Evolutionary conservation across 2,888 invertebrate species (phyloP), one percentile per base, ranked within the genome.

Genomic region (Julus scandinavius): DNA sequence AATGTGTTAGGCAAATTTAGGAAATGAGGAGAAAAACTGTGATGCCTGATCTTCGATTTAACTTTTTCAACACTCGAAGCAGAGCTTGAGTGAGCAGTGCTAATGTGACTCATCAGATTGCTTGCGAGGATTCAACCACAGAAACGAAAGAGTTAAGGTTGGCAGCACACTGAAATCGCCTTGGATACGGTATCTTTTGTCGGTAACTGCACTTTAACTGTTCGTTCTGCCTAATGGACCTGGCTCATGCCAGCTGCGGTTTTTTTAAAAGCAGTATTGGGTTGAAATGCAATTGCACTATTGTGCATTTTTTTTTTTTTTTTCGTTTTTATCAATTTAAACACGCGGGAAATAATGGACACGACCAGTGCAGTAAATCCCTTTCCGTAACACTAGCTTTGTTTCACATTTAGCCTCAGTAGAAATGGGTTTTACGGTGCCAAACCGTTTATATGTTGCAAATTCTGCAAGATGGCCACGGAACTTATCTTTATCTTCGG

Each of bases 161-260:
- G 72, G 72, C 20, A 72, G 29, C 20, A 72, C 72, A 72, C 72
- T n/a, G 72, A 72, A 72, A 72, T 72, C 72, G 72, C 29, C 72
- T 72, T 72, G 29, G 72, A 72, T 72, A 72, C 72, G 72, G 72
- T 72, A 72, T n/a, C 72, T 72, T 72, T 72, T 72, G 29, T 72
- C 72, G 72, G 72, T 72, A 20, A n/a, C 29, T 72, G 72, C 72
- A 20, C 72, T n/a, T 72, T 72, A 72, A 72, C 72, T 20, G 72
- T 29, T 72, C 72, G 72, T 72, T 72, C 72, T 72, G 72, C 72
- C 11, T 29, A 72, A n/a, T 9, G 72, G 72, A 29, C 29, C 29
- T 72, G 72, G 72, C 72, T 72, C 72, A 72, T 72, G 72, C 72
- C 72, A 72, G 20, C 20, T 72, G 72, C 72, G 72, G 29, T 29